These are phyloP conservation scores for Stegastes partitus DNA, from an alignment of 2,113 vertebrate species.

Conservation along the genomic window DNA sequence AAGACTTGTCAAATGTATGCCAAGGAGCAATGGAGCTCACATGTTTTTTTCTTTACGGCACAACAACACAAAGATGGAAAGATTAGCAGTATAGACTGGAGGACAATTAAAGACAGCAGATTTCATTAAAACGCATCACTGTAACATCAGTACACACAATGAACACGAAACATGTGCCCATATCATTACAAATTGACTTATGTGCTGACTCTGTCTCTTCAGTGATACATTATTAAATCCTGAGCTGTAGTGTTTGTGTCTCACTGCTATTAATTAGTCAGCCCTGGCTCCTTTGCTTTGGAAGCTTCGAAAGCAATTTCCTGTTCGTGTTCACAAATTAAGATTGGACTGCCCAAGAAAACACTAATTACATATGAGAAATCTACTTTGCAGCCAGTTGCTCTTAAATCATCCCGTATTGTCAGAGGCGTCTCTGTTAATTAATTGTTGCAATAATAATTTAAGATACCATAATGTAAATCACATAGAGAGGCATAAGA, in stretches of 20 bases:
- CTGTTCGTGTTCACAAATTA: conserved; percentile 55
- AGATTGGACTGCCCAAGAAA: conserved; percentile 41
- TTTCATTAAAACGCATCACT: background rate
- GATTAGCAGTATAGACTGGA: background rate
- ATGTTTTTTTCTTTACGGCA: too few relatives aligned
- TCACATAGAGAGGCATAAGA: conserved; percentile 12
- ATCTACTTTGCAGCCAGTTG: conserved; percentile 22
- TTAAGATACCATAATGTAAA: conserved; percentile 24
- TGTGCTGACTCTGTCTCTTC: conserved; percentile 11
- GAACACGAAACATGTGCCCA: background rate
- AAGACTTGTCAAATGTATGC: background rate
- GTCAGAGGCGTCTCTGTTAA: conserved; percentile 5
- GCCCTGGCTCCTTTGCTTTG: conserved; percentile 23
- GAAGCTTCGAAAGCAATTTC: conserved; percentile 56
- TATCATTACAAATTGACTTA: conserved; percentile 25
- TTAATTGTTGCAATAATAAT: conserved; percentile 38
- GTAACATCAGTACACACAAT: background rate
- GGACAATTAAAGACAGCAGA: background rate
- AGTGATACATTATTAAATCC: conserved; percentile 20
- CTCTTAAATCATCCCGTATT: conserved; percentile 18
- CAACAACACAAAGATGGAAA: too few relatives aligned
- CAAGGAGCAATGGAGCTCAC: too few relatives aligned
- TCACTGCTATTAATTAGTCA: conserved; percentile 34
- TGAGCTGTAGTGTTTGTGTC: conserved; percentile 31
- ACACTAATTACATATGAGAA: conserved; percentile 47